Base-by-base conservation (phyloP, 2,888 invertebrate genomes). In the Drosophila kuntzei region DNA sequence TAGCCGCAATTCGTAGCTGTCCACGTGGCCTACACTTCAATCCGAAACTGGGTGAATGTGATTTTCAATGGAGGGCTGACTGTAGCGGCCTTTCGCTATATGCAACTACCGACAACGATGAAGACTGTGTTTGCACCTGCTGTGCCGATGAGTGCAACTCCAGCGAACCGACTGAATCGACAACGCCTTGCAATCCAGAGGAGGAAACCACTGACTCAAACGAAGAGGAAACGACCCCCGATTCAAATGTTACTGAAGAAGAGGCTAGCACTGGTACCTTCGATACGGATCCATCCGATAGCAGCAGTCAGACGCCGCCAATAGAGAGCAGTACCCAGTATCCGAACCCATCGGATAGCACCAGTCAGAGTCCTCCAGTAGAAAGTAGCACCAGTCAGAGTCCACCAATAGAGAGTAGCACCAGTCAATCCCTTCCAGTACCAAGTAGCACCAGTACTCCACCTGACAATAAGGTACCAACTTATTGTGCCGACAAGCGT, bases 21-120 rank as follows among this genome's bases (percentile, higher is more conserved):
- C 88, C 89, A 7, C 70, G 70, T 5, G 85, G 80, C 0, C 70
- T 87, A 2, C 73, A 83, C 27, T 90, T 89, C 22, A 90, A 90
- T 68, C 53, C 57, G 2, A 22, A 62, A 16, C 47, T 84, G 4
- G 68, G 80, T 3, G 85, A 85, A 49, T 90, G 90, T 41, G 90
- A 90, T 44, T 85, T 80, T 44, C 76, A 76, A 27, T 78, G 86
- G 65, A 78, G 83, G 16, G 87, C 81, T 14, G 67, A 61, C 11
- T 90, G 90, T 59, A 55, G 50, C 1, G 70, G 63, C 2, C 46
- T 66, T 0, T 54, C 53, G 3, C 14, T 70, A 6, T 81, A 79
- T 14, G 71, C 61, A 8, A 44, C n/a, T 6, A n/a, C 32, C 3
- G 60, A 49, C 7, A 14, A 6, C 7, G 60, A 58, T 8, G 64